A percentile compares a stretch with the other conserved stretches of the same genome.
phyloP scores from a whole-genome alignment of 2,113 vertebrate genomes.

The Salvelinus fontinalis region DNA sequence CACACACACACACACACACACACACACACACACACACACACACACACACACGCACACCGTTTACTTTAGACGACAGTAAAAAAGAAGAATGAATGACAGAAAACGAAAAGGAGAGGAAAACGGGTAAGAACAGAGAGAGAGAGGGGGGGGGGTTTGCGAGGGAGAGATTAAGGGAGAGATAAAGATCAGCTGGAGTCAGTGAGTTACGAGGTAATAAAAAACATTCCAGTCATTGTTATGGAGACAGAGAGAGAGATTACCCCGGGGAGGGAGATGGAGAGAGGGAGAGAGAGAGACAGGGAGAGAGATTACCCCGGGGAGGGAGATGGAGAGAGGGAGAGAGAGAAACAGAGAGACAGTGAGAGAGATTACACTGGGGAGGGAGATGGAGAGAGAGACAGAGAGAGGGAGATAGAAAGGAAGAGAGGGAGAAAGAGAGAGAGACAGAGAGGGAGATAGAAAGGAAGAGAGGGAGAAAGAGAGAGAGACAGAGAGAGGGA shows the following conservation, averaged over 20 bases:
- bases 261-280: too few relatives aligned
- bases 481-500: slow-evolving; percentile 15
- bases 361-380: background rate
- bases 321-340: background rate
- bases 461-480: too few relatives aligned
- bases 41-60: background rate
- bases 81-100: background rate
- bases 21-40: slow-evolving; percentile 10
- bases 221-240: slow-evolving; percentile 66
- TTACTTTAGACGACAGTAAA: background rate
- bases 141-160: background rate
- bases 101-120: background rate
- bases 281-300: background rate
- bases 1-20: slow-evolving; percentile 16
- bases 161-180: slow-evolving; percentile 4
- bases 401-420: slow-evolving; percentile 74
- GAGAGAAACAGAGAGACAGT: background rate
- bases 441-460: background rate
- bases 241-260: background rate
- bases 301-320: slow-evolving; percentile 6
- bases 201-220: slow-evolving; percentile 37
- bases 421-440: slow-evolving; percentile 46
- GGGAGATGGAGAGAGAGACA: background rate
- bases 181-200: slow-evolving; percentile 26
- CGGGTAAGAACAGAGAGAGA: background rate